Conservation (phyloP, 2,797 vertebrate species). For the Sternarchorhynchus goeldii region DNA sequence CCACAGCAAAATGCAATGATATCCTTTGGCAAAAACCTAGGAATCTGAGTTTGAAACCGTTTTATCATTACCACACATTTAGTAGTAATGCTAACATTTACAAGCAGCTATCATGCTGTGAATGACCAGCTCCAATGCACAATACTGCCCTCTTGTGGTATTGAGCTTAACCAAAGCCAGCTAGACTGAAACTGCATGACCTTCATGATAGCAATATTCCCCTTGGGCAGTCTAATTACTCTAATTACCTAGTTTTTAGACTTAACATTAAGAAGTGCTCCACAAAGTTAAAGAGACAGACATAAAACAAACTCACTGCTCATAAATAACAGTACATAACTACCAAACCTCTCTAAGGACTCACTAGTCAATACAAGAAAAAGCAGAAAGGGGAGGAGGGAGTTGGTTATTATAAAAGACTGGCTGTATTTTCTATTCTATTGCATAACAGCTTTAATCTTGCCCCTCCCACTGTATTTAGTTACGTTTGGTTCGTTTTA, state of each 20-base stretch:
- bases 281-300: constrained; percentile 14
- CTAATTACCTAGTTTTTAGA: not conserved
- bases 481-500: constrained; percentile 61
- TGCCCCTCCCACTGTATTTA: constrained; percentile 68
- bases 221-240: no score
- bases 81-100: not conserved
- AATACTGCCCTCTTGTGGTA: constrained; percentile 35
- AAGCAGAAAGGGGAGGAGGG: constrained; percentile 28
- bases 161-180: not conserved
- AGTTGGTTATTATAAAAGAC: constrained; percentile 69
- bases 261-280: constrained; percentile 24
- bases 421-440: constrained; percentile 84
- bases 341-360: constrained; percentile 30
- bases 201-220: not conserved
- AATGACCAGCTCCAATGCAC: not conserved
- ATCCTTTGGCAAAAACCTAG: not conserved
- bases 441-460: constrained; percentile 91
- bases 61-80: not conserved
- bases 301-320: constrained; percentile 21
- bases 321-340: constrained; percentile 53
- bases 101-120: not conserved
- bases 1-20: not conserved
- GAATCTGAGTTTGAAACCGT: not conserved
- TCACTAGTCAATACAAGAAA: constrained; percentile 57
- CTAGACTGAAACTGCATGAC: not conserved